Percentiles rank a stretch among this genome's conserved stretches.
Evolutionary conservation across 2,797 vertebrate species (phyloP).

Genomic region (Sebastolobus altivelis): DNA sequence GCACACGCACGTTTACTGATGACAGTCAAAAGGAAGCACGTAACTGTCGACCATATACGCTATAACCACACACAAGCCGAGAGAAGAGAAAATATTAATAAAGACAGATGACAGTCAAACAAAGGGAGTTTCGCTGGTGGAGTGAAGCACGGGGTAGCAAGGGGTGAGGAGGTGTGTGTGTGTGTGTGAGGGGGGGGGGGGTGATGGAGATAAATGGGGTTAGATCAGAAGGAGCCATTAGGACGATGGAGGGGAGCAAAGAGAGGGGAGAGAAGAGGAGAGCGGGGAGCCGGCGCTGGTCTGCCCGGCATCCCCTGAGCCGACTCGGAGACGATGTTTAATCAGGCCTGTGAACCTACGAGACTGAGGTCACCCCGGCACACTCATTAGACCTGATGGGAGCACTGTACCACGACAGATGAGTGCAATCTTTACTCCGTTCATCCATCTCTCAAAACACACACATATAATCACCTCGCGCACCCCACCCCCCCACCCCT

Average conservation of each 20-base stretch:
- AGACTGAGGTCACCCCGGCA: conserved; percentile 80
- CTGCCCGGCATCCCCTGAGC: conserved; percentile 68
- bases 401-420: conserved; percentile 78
- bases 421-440: conserved; percentile 79
- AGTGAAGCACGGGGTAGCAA: conserved; percentile 29
- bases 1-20: conserved; percentile 11
- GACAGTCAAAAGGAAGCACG: conserved; percentile 31
- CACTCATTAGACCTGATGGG: conserved; percentile 85
- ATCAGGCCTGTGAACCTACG: conserved; percentile 81
- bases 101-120: conserved; percentile 73
- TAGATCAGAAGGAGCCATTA: conserved; percentile 78
- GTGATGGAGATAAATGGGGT: conserved; percentile 80
- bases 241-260: conserved; percentile 68
- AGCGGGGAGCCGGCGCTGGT: conserved; percentile 42
- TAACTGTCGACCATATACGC: conserved; percentile 21
- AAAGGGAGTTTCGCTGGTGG: conserved; percentile 48
- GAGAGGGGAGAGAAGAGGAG: conserved; percentile 39
- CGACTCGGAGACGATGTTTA: conserved; percentile 79
- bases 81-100: conserved; percentile 48
- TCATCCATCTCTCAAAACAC: conserved; percentile 84
- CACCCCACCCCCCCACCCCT: background rate
- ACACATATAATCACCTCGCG: conserved; percentile 75
- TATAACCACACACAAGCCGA: conserved; percentile 24
- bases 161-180: background rate
- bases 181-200: conserved; percentile 12